phyloP scores from a whole-genome alignment of 2,113 vertebrate genomes.

The Syngnathoides biaculeatus region DNA sequence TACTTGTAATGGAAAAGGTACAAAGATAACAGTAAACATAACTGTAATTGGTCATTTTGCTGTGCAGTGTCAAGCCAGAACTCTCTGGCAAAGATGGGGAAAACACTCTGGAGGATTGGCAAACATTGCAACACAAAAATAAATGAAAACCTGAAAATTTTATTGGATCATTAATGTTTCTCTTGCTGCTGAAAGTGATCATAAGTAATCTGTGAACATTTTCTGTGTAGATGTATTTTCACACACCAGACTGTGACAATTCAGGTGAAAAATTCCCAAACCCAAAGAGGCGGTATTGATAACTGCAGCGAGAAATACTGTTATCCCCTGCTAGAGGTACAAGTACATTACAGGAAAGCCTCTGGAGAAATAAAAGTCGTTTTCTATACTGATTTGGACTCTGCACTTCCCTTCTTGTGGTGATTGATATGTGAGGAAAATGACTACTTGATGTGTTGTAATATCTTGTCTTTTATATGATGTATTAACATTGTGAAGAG shows the following conservation, averaged over 20 bases:
- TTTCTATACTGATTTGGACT: conserved; percentile 68
- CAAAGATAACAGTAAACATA: conserved; percentile 36
- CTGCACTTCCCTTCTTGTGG: not conserved
- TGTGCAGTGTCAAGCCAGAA: conserved; percentile 35
- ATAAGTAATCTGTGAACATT: conserved; percentile 24
- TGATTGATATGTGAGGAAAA: conserved; percentile 43
- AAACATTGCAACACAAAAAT: conserved; percentile 8
- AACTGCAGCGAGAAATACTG: conserved; percentile 51
- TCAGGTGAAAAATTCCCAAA: conserved; percentile 42
- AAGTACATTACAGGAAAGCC: conserved; percentile 64
- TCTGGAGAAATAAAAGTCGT: conserved; percentile 73
- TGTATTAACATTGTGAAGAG: conserved; percentile 49
- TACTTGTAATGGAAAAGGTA: conserved; percentile 41
- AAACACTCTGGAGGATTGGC: conserved; percentile 59
- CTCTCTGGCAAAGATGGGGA: conserved; percentile 47
- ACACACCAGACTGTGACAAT: conserved; percentile 30
- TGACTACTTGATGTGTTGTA: conserved; percentile 45
- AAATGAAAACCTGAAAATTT: conserved; percentile 11
- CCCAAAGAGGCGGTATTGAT: conserved; percentile 52
- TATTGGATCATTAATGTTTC: conserved; percentile 5
- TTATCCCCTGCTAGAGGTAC: conserved; percentile 66
- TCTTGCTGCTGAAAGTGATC: conserved; percentile 43
- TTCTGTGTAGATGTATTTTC: conserved; percentile 51
- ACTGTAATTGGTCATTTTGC: conserved; percentile 44
- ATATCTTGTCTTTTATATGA: conserved; percentile 55